Conservation (phyloP, 2,888 invertebrate genomes). For the Bombylius discolor region DNA sequence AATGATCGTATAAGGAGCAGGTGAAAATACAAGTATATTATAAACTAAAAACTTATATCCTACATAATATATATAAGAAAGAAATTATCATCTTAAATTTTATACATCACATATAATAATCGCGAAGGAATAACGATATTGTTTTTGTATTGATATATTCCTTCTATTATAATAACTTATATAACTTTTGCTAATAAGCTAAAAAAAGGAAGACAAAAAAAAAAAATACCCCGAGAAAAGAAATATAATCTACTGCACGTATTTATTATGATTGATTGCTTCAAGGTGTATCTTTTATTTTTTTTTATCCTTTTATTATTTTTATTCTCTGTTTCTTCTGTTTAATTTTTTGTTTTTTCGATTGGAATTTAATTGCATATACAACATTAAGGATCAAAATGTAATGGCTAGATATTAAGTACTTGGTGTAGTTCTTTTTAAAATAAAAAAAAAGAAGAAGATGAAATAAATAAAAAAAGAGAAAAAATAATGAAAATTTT, state of each 20-base stretch:
- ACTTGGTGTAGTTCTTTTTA: neutral
- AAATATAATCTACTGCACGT: no score
- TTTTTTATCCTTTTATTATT: neutral
- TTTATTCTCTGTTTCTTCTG: neutral
- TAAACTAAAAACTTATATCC: no score
- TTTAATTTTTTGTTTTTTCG: neutral
- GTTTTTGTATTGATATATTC: neutral
- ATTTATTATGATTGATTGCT: neutral
- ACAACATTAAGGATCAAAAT: neutral
- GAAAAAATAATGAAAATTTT: neutral
- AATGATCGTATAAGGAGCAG: neutral
- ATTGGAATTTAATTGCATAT: neutral
- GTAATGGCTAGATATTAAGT: neutral
- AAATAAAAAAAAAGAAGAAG: no score
- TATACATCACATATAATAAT: neutral
- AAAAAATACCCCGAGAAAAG: no score
- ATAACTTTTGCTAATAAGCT: neutral
- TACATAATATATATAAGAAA: no score
- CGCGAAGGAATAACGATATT: neutral
- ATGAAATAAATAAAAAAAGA: no score
- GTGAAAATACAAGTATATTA: neutral
- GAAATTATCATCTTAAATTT: neutral
- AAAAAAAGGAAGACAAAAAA: no score
- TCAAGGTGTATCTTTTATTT: neutral
- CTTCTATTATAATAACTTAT: neutral